A percentile compares a stretch with the other conserved stretches of the same genome.
Conservation (phyloP, 2,797 vertebrate genomes). For the Hydrolagus colliei region DNA sequence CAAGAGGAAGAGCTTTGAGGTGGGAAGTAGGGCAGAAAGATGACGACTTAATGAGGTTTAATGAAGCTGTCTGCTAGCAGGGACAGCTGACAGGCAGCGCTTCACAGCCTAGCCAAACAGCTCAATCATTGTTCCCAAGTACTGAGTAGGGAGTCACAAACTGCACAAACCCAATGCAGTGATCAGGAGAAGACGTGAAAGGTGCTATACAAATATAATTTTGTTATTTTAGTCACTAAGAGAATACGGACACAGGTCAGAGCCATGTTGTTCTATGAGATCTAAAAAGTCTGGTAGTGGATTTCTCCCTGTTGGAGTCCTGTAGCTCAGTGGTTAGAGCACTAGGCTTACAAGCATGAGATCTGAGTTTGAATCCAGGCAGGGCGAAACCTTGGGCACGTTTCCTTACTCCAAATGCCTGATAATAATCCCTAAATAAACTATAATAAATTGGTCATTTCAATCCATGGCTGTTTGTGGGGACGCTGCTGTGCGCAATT, state of each 20-base stretch:
- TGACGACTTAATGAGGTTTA: slow-evolving; percentile 66
- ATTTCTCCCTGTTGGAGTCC: no score
- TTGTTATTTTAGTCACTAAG: neutral
- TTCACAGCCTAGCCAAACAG: slow-evolving; percentile 52
- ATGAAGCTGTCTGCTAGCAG: slow-evolving; percentile 68
- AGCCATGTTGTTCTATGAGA: neutral
- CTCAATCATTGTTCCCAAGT: slow-evolving; percentile 44
- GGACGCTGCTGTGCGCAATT: no score
- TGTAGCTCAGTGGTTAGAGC: no score
- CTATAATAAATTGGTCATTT: no score
- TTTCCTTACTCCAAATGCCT: no score
- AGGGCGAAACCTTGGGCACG: no score
- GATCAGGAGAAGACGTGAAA: slow-evolving; percentile 28
- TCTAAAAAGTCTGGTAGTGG: neutral
- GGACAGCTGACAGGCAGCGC: slow-evolving; percentile 65
- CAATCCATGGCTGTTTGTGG: no score
- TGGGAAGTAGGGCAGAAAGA: slow-evolving; percentile 51
- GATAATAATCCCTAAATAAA: no score
- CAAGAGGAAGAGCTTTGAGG: slow-evolving; percentile 39
- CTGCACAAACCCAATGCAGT: neutral
- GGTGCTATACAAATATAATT: no score
- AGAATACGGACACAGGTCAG: neutral
- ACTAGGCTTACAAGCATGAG: no score
- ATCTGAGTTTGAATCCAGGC: no score
- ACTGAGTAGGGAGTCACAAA: slow-evolving; percentile 30